phyloP scores from a whole-genome alignment of 2,888 invertebrate species.

The Metacarcinus magister region DNA sequence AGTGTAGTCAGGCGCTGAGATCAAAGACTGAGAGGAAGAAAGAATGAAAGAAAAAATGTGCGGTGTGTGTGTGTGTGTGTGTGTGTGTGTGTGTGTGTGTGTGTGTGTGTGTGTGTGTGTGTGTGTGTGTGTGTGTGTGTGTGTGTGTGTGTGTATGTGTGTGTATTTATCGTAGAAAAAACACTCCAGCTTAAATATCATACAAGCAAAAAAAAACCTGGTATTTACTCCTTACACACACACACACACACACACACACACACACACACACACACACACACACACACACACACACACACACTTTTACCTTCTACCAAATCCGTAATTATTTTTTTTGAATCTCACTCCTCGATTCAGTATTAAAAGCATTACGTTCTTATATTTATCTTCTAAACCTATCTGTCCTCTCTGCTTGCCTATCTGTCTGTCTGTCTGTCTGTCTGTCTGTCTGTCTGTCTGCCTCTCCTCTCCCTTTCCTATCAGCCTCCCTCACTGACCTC shows the following conservation, averaged over 20 bases:
- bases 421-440: too few relatives aligned
- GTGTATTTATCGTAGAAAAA: background rate
- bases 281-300: slow-evolving; percentile 26
- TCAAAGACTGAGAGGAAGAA: background rate
- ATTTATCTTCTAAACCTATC: too few relatives aligned
- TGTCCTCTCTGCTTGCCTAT: too few relatives aligned
- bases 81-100: slow-evolving; percentile 26
- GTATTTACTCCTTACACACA: too few relatives aligned
- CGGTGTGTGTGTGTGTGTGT: slow-evolving; percentile 15
- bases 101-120: slow-evolving; percentile 26
- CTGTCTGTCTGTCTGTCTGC: too few relatives aligned
- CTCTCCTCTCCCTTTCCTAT: too few relatives aligned
- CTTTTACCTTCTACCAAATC: background rate
- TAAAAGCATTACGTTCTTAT: too few relatives aligned
- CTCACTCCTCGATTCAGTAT: too few relatives aligned
- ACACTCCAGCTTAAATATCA: too few relatives aligned
- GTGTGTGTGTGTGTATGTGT: background rate
- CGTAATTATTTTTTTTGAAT: background rate
- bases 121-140: slow-evolving; percentile 8
- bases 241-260: background rate
- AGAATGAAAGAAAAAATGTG: background rate
- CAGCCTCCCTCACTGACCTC: too few relatives aligned
- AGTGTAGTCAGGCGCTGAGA: background rate
- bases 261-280: background rate
- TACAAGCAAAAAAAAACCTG: too few relatives aligned